Base-by-base conservation (phyloP, 2,888 invertebrate species). In the Epinotia demarniana region DNA sequence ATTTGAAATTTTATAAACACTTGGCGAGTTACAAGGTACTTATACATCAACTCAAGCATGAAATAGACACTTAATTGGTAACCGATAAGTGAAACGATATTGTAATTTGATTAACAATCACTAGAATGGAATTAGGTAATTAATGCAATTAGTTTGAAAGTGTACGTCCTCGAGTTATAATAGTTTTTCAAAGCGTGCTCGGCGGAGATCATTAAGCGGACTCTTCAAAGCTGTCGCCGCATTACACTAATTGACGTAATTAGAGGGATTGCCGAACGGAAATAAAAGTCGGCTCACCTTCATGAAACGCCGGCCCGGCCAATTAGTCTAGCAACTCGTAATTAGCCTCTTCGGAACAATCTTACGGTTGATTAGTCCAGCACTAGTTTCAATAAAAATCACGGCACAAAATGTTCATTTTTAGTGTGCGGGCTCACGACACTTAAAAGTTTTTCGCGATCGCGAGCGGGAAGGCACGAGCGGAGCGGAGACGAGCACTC, bases 201-300 rank as follows among this genome's bases (percentile, higher is more conserved):
- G 78, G 83, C 85, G 82, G 87, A 90, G 90, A 93, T 92, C 92
- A 92, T 93, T 92, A 93, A 90, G 90, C 88, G 88, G 81, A 86
- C 90, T 92, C 91, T 90, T 90, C 90, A 91, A 91, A 92, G 89
- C 92, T 93, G 94, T 93, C 92, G 92, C 91, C 92, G 90, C 92
- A 94, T 93, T 93, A 93, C 92, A 92, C 93, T 93, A 94, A 94
- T 94, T 93, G 93, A 92, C 88, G 91, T 92, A 93, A 93, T 93
- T 93, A 94, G 93, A 92, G 92, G 92, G 92, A 94, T 93, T 93
- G 92, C 92, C 89, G 92, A 92, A 93, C 93, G 93, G 92, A 94
- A 94, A 94, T 93, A 93, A 94, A 92, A 93, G 92, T 91, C 91
- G 89, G 87, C 93, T 93, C 92, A 94, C 94, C 94, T 94, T 94